Base-by-base conservation (phyloP, 2,797 vertebrate genomes). In the Molothrus aeneus region DNA sequence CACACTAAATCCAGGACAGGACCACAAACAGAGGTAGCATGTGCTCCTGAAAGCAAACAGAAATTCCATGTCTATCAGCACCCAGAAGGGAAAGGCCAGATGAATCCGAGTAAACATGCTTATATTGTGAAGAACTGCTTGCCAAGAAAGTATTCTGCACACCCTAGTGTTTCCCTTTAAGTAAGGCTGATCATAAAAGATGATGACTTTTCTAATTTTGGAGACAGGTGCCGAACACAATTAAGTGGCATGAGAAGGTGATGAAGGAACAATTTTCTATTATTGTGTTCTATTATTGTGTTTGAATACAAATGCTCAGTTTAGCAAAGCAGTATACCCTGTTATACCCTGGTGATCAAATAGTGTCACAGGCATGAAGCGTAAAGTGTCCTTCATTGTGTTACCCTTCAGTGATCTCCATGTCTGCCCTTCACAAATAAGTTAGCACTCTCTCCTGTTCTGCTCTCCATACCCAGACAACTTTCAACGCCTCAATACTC, bases 251-350 rank as follows among this genome's bases (percentile, higher is more conserved):
- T 31, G 17, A 53, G 34, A 95, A 88, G 66, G 45, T 42, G 43
- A 80, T 34, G 89, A 91, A 88, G 43, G 38, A 90, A 82, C 36
- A 75, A 78, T 82, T 72, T 38, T 61, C 51, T 53, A 31, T 31
- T 31, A 53, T 31, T 18, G 17, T 31, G n/a, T 83, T 89, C 86
- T 93, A 48, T 57, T 84, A 72, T 53, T 74, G 47, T 64, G 61
- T 95, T 95, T 74, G 48, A 73, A 91, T 94, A 93, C n/a, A 88
- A 43, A 57, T 38, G 77, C 75, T 94, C 90, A 43, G 26, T 94
- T 97, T 92, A 93, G 79, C 63, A 96, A 96, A 96, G 86, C 43
- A 18, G 43, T 36, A 40, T 50, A 86, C 16, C 45, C 83, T 86
- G 32, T 43, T 38, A 40, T 50, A 88, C 16, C 45, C 83, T 85